phyloP scores from a whole-genome alignment of 2,888 invertebrate species.

The Monopis laevigella region DNA sequence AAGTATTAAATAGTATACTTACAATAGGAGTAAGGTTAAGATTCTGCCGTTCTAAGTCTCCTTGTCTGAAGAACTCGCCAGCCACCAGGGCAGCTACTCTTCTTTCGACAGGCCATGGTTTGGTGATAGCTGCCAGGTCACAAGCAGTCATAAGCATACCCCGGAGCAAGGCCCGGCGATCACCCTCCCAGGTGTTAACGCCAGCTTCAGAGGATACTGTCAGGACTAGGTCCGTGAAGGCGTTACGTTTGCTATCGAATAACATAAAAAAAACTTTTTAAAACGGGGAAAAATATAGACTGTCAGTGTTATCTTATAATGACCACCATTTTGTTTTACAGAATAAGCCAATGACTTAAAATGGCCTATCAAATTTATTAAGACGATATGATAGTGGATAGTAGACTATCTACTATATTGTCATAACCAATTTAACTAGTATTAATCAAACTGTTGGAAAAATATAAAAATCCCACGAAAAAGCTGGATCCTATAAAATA shows the following conservation, averaged over 20 bases:
- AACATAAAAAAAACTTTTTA: conserved; percentile 18
- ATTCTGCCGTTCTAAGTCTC: conserved; percentile 89
- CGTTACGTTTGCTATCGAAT: conserved; percentile 80
- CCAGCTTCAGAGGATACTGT: conserved; percentile 38
- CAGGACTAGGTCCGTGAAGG: conserved; percentile 79
- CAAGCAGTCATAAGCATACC: conserved; percentile 97
- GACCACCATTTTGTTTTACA: too few species aligned
- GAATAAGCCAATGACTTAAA: too few species aligned
- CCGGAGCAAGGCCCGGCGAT: conserved; percentile 82
- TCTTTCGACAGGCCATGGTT: conserved; percentile 93
- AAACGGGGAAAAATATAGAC: too few species aligned
- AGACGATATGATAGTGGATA: too few species aligned
- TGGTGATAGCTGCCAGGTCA: conserved; percentile 93
- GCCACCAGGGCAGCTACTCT: conserved; percentile 93
- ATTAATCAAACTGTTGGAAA: too few species aligned
- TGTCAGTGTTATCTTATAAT: too few species aligned
- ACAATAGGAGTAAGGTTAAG: conserved; percentile 91
- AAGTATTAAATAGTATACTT: too few species aligned
- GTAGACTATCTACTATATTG: too few species aligned
- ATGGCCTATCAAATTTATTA: too few species aligned
- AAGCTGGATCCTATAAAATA: too few species aligned
- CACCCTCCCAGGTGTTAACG: conserved; percentile 76
- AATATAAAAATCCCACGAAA: too few species aligned
- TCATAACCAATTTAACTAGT: too few species aligned
- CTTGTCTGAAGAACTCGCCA: conserved; percentile 93